phyloP scores from a whole-genome alignment of 2,113 vertebrate genomes.

The Scartelaos histophorus region DNA sequence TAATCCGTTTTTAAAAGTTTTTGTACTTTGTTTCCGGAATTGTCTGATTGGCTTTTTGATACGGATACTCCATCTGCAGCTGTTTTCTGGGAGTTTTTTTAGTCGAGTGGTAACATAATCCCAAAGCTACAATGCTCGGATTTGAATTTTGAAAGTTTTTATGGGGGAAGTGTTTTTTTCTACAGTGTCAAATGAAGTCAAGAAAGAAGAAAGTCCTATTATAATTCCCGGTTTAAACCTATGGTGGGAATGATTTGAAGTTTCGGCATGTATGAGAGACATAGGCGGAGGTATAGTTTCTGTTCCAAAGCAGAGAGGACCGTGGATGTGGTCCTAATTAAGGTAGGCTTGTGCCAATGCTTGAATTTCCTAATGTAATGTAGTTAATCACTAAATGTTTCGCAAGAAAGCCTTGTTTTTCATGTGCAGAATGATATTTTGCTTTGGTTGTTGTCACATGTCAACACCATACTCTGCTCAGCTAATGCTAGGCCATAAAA shows the following conservation, averaged over 20 bases:
- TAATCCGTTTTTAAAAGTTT: not conserved
- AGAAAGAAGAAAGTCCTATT: not conserved
- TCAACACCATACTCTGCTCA: not conserved
- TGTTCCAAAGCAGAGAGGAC: conserved; percentile 84
- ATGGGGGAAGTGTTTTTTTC: conserved; percentile 5
- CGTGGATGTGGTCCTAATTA: conserved; percentile 87
- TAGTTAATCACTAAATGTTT: not conserved
- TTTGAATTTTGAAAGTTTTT: not conserved
- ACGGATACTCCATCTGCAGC: not conserved
- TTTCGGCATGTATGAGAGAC: conserved; percentile 85
- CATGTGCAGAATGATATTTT: not conserved
- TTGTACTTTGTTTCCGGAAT: not conserved
- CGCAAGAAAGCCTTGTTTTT: not conserved
- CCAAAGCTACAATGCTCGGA: conserved; percentile 12
- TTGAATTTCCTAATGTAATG: not conserved
- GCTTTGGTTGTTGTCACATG: not conserved
- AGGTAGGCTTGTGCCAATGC: conserved; percentile 74
- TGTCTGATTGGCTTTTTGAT: not conserved
- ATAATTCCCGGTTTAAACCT: not conserved
- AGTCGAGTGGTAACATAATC: conserved; percentile 11
- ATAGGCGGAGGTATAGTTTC: conserved; percentile 88
- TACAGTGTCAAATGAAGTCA: not conserved
- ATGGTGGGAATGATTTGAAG: conserved; percentile 11
- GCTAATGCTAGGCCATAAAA: conserved; percentile 9
- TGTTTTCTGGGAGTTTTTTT: not conserved